phyloP scores from a whole-genome alignment of 1,140 invertebrate genomes.

The Andrena cerasifolii region DNA sequence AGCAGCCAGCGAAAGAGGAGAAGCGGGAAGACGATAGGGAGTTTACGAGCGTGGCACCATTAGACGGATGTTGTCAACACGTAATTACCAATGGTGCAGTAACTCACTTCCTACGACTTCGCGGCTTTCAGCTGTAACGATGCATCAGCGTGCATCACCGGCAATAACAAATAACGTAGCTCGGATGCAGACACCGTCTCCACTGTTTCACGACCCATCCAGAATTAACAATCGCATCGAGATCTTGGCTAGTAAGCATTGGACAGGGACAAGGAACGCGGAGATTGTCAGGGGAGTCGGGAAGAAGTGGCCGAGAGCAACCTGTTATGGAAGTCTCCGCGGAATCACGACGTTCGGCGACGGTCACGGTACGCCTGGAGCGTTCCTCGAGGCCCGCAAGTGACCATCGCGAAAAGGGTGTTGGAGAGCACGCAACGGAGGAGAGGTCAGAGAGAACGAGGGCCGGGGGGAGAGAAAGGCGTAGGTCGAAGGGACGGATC shows the following conservation, averaged over 20 bases:
- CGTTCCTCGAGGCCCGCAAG: conserved; percentile 50
- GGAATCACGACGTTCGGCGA: conserved; percentile 18
- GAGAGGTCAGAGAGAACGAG: conserved; percentile 55
- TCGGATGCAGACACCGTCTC: background rate
- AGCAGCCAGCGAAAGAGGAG: conserved; percentile 55
- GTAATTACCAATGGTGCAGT: conserved; percentile 68
- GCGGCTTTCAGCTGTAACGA: conserved; percentile 52
- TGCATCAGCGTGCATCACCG: conserved; percentile 4
- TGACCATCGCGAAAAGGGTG: conserved; percentile 69
- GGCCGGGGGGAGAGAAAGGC: conserved; percentile 56
- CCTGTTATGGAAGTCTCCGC: background rate
- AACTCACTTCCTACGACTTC: conserved; percentile 62
- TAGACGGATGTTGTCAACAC: conserved; percentile 74
- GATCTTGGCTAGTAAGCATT: too few species aligned
- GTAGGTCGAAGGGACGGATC: conserved; percentile 76
- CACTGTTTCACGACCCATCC: background rate
- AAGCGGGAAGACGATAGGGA: conserved; percentile 63
- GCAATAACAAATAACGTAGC: conserved; percentile 25
- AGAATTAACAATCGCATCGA: background rate
- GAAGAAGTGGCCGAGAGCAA: background rate
- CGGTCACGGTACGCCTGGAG: conserved; percentile 38
- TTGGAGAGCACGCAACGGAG: conserved; percentile 59
- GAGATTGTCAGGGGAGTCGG: too few species aligned
- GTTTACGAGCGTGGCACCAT: conserved; percentile 73
- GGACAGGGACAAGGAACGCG: too few species aligned